phyloP scores from a whole-genome alignment of 2,888 invertebrate species.

The Drosophila leonis region DNA sequence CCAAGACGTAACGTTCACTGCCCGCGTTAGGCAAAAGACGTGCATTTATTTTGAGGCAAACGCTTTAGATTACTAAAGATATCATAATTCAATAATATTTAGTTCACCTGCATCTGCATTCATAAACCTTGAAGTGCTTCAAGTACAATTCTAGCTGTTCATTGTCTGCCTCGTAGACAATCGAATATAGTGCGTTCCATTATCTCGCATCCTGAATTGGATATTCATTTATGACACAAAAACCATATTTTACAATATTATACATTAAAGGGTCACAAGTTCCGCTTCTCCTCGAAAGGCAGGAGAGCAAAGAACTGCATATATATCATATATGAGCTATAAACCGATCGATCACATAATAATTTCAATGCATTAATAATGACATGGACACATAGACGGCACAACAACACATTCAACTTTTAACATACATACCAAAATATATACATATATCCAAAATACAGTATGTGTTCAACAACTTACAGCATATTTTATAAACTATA shows the following conservation, averaged over 20 bases:
- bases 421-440: conserved; percentile 29
- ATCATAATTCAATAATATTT: conserved; percentile 8
- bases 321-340: conserved; percentile 34
- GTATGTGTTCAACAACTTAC: conserved; percentile 45
- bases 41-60: conserved; percentile 75
- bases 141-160: conserved; percentile 79
- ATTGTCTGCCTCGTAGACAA: conserved; percentile 84
- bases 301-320: conserved; percentile 77
- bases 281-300: conserved; percentile 76
- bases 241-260: conserved; percentile 24
- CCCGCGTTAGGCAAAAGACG: conserved; percentile 51
- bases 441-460: conserved; percentile 44
- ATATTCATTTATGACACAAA: conserved; percentile 26
- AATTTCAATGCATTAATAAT: conserved; percentile 47
- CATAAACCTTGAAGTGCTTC: conserved; percentile 39
- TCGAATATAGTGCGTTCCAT: conserved; percentile 82
- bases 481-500: conserved; percentile 63
- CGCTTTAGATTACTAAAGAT: conserved; percentile 22
- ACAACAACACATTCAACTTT: conserved; percentile 45
- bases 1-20: conserved; percentile 75
- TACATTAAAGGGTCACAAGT: conserved; percentile 78
- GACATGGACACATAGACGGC: conserved; percentile 57
- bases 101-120: conserved; percentile 43
- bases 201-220: conserved; percentile 54
- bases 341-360: conserved; percentile 30